These are phyloP conservation scores for Cheilosia urbana DNA, from an alignment of 2,888 invertebrate species.

Conservation along the genomic window DNA sequence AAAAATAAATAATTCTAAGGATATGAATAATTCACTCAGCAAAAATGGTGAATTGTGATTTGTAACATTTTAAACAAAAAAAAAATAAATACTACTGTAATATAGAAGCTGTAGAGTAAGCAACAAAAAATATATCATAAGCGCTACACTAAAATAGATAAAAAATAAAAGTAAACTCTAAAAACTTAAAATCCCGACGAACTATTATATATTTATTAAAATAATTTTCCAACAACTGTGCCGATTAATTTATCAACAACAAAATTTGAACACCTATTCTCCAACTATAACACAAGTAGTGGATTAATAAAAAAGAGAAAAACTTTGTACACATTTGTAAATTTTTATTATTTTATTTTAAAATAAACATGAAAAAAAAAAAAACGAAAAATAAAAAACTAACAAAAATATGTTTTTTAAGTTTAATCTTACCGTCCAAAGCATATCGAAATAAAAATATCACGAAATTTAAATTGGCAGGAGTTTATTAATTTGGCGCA, in stretches of 20 bases:
- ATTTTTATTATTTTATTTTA: slow-evolving; percentile 61
- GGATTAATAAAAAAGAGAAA: not conserved
- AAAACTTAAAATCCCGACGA: slow-evolving; percentile 25
- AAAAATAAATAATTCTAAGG: slow-evolving; percentile 15
- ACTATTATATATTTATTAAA: slow-evolving; percentile 6
- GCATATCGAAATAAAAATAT: slow-evolving; percentile 51
- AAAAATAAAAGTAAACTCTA: slow-evolving; percentile 11
- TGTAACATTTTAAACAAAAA: slow-evolving; percentile 60
- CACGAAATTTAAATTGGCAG: slow-evolving; percentile 1
- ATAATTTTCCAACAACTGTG: slow-evolving; percentile 30
- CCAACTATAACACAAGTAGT: not conserved
- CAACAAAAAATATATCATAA: slow-evolving; percentile 34
- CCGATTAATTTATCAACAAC: slow-evolving; percentile 2
- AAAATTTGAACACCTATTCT: not conserved
- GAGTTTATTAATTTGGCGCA: not conserved
- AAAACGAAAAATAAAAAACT: slow-evolving; percentile 5
- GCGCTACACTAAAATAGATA: slow-evolving; percentile 59
- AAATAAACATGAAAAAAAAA: slow-evolving; percentile 56
- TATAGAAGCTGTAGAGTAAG: slow-evolving; percentile 61
- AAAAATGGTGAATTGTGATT: slow-evolving; percentile 63
- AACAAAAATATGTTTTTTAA: slow-evolving; percentile 29
- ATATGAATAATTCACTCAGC: slow-evolving; percentile 50
- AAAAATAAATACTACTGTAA: slow-evolving; percentile 60
- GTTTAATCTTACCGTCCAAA: slow-evolving; percentile 47
- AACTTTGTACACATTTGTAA: slow-evolving; percentile 72